Evolutionary conservation across 2,797 vertebrate genomes (phyloP).

Genomic region (Botia kubotai): DNA sequence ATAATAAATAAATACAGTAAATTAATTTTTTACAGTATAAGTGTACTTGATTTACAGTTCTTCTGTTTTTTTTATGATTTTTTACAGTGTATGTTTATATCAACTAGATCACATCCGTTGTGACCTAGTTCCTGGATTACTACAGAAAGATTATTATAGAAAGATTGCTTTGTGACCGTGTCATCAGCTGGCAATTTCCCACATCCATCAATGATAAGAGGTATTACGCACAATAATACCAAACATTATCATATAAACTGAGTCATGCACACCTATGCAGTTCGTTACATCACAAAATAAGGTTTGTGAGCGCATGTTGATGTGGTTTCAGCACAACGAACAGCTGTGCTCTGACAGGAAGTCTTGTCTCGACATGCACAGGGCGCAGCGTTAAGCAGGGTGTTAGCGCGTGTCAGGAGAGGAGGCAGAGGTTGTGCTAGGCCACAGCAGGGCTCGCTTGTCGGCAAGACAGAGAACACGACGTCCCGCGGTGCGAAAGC

Average conservation of each 20-base stretch:
- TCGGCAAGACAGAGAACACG: conserved; percentile 55
- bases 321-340: background rate
- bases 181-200: background rate
- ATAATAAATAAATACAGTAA: too few relatives aligned
- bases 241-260: background rate
- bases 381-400: conserved; percentile 23
- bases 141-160: background rate
- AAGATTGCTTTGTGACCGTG: background rate
- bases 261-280: background rate
- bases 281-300: background rate
- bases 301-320: background rate
- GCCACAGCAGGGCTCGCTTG: conserved; percentile 41
- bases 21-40: too few relatives aligned
- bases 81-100: too few relatives aligned
- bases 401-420: conserved; percentile 36
- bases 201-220: background rate
- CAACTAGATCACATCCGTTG: too few relatives aligned
- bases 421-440: conserved; percentile 28
- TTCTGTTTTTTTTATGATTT: too few relatives aligned
- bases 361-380: conserved; percentile 23
- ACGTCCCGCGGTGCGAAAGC: conserved; percentile 55
- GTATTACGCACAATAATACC: background rate
- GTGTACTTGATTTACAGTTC: too few relatives aligned
- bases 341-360: conserved; percentile 21
- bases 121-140: background rate